A percentile compares a stretch with the other conserved stretches of the same genome.
These are phyloP conservation scores for Stegastes partitus DNA, from an alignment of 2,113 vertebrate species.

Conservation along the genomic window DNA sequence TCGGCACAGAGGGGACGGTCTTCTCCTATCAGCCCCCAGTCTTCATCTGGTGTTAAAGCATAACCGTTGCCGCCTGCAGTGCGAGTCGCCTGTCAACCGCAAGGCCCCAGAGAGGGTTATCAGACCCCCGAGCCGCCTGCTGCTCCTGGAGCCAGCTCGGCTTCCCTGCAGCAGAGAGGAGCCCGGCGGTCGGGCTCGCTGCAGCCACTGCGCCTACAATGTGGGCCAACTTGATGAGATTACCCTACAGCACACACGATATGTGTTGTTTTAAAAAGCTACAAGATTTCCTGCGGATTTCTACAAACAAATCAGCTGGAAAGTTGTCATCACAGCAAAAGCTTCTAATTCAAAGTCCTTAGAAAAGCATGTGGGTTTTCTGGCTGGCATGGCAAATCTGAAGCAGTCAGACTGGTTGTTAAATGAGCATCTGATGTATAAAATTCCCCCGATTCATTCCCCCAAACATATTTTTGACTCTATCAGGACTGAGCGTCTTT, in stretches of 20 bases:
- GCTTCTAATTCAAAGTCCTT: background rate
- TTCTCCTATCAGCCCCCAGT: conserved; percentile 62
- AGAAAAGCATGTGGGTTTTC: conserved; percentile 21
- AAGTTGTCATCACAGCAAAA: background rate
- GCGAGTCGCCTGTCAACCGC: conserved; percentile 70
- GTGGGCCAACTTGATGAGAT: conserved; percentile 44
- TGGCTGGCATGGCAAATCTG: conserved; percentile 14
- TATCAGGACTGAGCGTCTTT: conserved; percentile 10
- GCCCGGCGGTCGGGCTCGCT: conserved; percentile 25
- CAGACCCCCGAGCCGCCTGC: conserved; percentile 57
- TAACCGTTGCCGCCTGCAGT: conserved; percentile 58
- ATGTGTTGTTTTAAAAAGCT: background rate
- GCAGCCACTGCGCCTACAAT: conserved; percentile 36
- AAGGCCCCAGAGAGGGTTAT: conserved; percentile 65
- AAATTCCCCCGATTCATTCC: background rate
- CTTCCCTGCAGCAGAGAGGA: conserved; percentile 24
- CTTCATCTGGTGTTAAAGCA: conserved; percentile 72
- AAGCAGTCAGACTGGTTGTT: conserved; percentile 7
- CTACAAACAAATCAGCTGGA: conserved; percentile 9
- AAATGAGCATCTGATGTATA: conserved; percentile 17
- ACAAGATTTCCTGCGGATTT: background rate
- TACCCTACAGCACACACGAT: conserved; percentile 27
- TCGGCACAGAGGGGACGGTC: conserved; percentile 56
- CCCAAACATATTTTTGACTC: background rate
- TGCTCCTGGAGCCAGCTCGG: conserved; percentile 50